Base-by-base conservation (phyloP, 2,888 invertebrate genomes). In the Cantharis lateralis region DNA sequence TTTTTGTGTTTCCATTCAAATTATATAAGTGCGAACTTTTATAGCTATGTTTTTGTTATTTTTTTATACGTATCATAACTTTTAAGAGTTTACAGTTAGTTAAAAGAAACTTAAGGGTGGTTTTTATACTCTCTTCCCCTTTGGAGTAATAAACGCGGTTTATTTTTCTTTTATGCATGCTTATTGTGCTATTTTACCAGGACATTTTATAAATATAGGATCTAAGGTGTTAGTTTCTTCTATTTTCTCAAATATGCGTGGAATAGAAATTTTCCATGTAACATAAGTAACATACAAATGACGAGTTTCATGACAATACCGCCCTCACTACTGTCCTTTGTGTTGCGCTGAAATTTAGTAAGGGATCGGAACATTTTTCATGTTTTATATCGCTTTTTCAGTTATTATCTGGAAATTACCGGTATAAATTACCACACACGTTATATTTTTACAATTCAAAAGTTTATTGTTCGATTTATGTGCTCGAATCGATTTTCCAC, bases 401-500 rank as follows among this genome's bases (percentile, higher is more conserved):
- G 18, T 63, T 63, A 76, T 76, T 76, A 76, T 76, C 62, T 70
- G 28, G 71, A 64, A 72, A 76, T 76, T 72, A 72, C 72, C 69
- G 63, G 71, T 71, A 71, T 75, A 75, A 76, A 72, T 72, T 64
- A 72, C 63, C 64, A 72, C 76, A 72, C 20, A 16, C 64, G 64
- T 48, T 7, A 71, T 66, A 71, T 71, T 71, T 32, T 64, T 32
- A 20, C 71, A 64, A 24, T 32, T 66, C 64, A 28, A 64, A 66
- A 48, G 66, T 72, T 66, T 72, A 64, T 66, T 48, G 66, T 66
- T 28, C 63, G 61, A 32, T 66, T 20, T 72, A 20, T 72, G 72
- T 64, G 7, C 64, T n/a, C n/a, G 71, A 62, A 32, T 64, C 66
- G 64, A 48, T 20, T 20, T 63, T n/a, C 16, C 16, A 66, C 32